phyloP scores from a whole-genome alignment of 30 jellyfish, hydroid and myxozoan species.

The Cassiopea andromeda region DNA sequence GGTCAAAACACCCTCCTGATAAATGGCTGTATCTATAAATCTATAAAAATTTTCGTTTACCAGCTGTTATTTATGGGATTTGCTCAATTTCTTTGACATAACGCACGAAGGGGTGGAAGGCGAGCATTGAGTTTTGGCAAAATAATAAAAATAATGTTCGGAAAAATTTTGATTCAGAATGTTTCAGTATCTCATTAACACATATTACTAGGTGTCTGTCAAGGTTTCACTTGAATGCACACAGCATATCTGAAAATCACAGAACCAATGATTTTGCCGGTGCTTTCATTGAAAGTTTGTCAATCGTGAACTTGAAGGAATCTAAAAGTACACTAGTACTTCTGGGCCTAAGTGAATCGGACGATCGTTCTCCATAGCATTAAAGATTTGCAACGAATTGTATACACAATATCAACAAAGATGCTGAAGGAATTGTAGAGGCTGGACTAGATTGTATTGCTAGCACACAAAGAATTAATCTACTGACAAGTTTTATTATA shows the following conservation, averaged over 20 bases:
- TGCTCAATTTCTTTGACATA: no score
- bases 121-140: no score
- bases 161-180: not conserved
- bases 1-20: no score
- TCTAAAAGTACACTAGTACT: constrained; percentile 22
- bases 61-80: no score
- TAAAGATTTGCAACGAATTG: not conserved
- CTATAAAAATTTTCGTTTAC: no score
- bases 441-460: not conserved
- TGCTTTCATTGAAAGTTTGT: constrained; percentile 21
- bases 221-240: not conserved
- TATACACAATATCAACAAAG: not conserved
- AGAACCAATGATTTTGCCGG: constrained; percentile 48
- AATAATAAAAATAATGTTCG: not conserved
- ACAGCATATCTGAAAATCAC: constrained; percentile 41
- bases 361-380: not conserved
- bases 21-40: no score
- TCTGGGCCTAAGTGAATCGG: constrained; percentile 45
- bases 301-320: constrained; percentile 25
- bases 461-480: not conserved
- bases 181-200: not conserved
- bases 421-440: not conserved
- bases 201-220: not conserved
- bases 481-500: not conserved
- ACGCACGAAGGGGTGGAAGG: no score